Evolutionary conservation across 2,888 invertebrate species (phyloP), one percentile per base, ranked within the genome.

Genomic region (Pachycephus smyrnensis): DNA sequence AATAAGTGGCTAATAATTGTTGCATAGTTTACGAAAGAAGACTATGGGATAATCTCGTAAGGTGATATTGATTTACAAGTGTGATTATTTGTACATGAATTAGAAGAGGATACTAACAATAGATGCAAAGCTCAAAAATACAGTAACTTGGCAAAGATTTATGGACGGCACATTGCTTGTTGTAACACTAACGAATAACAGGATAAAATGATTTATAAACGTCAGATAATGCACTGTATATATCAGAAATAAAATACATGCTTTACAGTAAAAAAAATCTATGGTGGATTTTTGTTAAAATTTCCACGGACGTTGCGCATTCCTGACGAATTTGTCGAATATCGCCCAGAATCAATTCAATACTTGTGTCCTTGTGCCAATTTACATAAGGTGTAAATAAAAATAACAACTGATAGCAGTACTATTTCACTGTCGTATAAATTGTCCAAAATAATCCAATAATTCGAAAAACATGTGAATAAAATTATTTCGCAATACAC

Each of bases 201-300:
- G 23, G 23, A 55, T 23, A 6, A 55, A 23, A 55, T 23, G 55
- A 55, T 55, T 55, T 55, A 76, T 73, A 30, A 40, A 40, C 40
- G 73, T 73, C 73, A 69, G 36, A 74, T 73, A 71, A 68, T 23
- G 23, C 32, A 73, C 23, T 77, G 55, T 55, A 32, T 71, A 71
- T 71, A 71, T 71, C 32, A 30, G 15, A 71, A 71, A 55, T 55
- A 55, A 55, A 55, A 23, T 55, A 55, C 55, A 55, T 2, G 23
- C 9, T 55, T 55, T 55, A 23, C 55, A 55, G 55, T 55, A 55
- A 23, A 23, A 23, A 23, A 15, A 23, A 23, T 55, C 9, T 55
- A 2, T 55, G 55, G 55, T 55, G 55, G 23, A 55, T 55, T 55
- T 55, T 55, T 55, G 55, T 55, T 55, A 55, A 55, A 55, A 55